Conservation (phyloP, 37 sponge, comb jelly and placozoan species). For the Petrosia ficiformis region DNA sequence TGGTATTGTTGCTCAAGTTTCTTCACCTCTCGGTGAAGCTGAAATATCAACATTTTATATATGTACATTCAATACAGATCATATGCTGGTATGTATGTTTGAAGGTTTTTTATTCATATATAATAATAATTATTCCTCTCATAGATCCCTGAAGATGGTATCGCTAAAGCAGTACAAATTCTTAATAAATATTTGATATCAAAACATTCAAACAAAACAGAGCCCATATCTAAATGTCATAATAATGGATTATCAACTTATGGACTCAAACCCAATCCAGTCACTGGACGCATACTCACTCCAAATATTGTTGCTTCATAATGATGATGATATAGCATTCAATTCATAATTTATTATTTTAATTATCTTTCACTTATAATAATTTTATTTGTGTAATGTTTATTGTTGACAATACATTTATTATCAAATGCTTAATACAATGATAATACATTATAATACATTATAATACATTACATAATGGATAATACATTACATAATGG, state of each 20-base stretch:
- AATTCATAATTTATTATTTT: too few species aligned
- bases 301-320: too few species aligned
- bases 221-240: neutral
- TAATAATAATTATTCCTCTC: neutral
- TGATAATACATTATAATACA: too few species aligned
- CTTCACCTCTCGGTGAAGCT: conserved; percentile 57
- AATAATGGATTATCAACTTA: neutral
- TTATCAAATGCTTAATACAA: too few species aligned
- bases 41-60: conserved; percentile 66
- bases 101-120: conserved; percentile 18
- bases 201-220: neutral
- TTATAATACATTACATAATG: too few species aligned
- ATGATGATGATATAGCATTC: too few species aligned
- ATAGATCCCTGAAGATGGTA: conserved; percentile 50
- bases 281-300: too few species aligned
- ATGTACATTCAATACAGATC: conserved; percentile 56
- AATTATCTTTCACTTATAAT: too few species aligned
- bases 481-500: too few species aligned
- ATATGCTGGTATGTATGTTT: conserved; percentile 45
- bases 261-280: too few species aligned
- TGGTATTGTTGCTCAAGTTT: conserved; percentile 68
- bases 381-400: too few species aligned
- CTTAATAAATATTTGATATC: conserved; percentile 35
- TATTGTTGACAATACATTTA: too few species aligned
- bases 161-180: conserved; percentile 29